Evolutionary conservation across 2,888 invertebrate genomes (phyloP).

Genomic region (Caradrina kadenii): DNA sequence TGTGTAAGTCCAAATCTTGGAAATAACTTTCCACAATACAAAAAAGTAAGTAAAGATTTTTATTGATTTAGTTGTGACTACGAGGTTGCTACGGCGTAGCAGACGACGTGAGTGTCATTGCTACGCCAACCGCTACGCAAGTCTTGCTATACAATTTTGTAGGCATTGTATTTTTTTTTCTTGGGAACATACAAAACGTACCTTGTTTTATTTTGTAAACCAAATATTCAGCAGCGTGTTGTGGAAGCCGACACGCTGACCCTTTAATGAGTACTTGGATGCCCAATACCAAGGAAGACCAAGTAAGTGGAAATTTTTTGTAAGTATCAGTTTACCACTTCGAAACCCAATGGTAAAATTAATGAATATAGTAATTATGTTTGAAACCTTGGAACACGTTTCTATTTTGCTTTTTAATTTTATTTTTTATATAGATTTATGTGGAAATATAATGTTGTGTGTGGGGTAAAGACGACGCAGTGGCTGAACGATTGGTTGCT

Average conservation of each 20-base stretch:
- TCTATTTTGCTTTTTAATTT: too few species aligned
- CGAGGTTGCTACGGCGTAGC: neutral
- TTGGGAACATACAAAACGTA: neutral
- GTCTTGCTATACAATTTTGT: neutral
- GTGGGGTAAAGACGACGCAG: too few species aligned
- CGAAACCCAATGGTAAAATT: conserved; percentile 3
- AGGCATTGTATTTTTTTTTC: neutral
- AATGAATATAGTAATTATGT: neutral
- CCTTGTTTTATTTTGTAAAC: neutral
- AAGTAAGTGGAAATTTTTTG: conserved; percentile 15
- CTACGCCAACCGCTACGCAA: conserved; percentile 12
- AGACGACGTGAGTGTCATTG: neutral
- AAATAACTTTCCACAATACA: neutral
- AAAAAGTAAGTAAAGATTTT: too few species aligned
- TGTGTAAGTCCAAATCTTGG: neutral
- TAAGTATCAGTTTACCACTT: conserved; percentile 15
- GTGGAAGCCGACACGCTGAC: conserved; percentile 1
- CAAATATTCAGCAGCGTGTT: neutral
- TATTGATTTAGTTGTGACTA: neutral
- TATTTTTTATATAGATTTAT: too few species aligned
- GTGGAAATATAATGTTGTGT: neutral
- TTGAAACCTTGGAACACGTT: too few species aligned
- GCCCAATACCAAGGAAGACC: neutral
- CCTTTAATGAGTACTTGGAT: conserved; percentile 5
- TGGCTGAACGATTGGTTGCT: too few species aligned